Base-by-base conservation (phyloP, 2,113 vertebrate genomes). In the Oncorhynchus clarkii region DNA sequence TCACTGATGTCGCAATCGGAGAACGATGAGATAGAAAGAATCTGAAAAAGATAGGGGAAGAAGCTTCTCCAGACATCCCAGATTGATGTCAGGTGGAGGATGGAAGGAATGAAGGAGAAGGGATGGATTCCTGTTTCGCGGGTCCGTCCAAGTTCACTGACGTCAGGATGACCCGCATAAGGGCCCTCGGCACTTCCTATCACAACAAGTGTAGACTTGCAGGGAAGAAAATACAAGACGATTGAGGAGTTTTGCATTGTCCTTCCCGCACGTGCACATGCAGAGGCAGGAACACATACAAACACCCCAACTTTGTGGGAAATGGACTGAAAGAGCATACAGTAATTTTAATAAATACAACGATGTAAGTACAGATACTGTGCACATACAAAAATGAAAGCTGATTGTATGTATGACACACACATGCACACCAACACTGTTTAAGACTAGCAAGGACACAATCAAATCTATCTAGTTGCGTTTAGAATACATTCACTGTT, bases 71-170 rank as follows among this genome's bases (percentile, higher is more conserved):
- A 67, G 64, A 59, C 11, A 20, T 45, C 73, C 80, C 65, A 82
- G 72, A 0, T 78, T 6, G n/a, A 74, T 24, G 34, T 16, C 66
- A 78, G 78, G 71, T 75, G 48, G 62, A 54, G 60, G 60, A 4
- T 5, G 13, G 60, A 31, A 18, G 60, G 59, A 18, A 18, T 39
- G 78, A 24, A 80, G 71, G 79, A 57, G 24, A n/a, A 14, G 24
- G 26, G 70, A 73, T 34, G 78, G 49, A 78, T 90, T 88, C 3
- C 85, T 89, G 91, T 89, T 88, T 85, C 75, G 84, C 74, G 71
- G 82, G 85, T 92, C 91, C 78, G 82, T 87, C 88, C 83, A 83
- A 68, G 68, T 31, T 59, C 48, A 45, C 84, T 92, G 90, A 95
- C 89, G 89, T 93, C 90, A 87, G 51, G 64, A n/a, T 14, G 80